Evolutionary conservation across 1,140 invertebrate genomes (phyloP), one percentile per base, ranked within the genome.

Genomic region (Drosophila murphyi): DNA sequence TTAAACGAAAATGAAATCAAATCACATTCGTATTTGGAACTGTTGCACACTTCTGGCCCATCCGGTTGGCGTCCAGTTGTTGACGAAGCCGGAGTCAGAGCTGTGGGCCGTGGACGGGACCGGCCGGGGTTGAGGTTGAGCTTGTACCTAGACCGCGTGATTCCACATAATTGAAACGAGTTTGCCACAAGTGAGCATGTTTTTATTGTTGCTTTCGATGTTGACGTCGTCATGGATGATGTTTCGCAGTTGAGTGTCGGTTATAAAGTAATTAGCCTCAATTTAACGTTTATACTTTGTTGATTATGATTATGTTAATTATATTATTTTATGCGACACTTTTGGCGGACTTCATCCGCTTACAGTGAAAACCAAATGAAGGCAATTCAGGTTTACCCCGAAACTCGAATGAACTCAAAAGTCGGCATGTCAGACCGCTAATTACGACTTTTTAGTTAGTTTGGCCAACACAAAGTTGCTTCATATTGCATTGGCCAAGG

Each of bases 301-400:
- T 89, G 86, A 89, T 89, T 89, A 89, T 89, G 86, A 89, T 89
- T 89, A 89, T 89, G 85, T 89, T 89, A 89, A 89, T 89, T 89
- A 89, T 89, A 89, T 78, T 79, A 83, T 82, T 89, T 89, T 89
- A 89, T 89, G 85, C 76, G 85, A 77, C 75, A 77, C 43, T 43
- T 77, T 77, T 74, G 70, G 50, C 70, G 56, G 74, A 73, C 71
- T 55, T 73, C 71, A 68, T 51, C 59, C 43, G 12, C 67, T 63
- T 59, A 80, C 72, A 80, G 76, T 69, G 73, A 85, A 85, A 85
- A 80, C 60, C 67, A 80, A 72, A 78, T 52, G 63, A 79, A 65
- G 51, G 43, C 52, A 72, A 78, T 67, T 83, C 80, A 63, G 80
- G 80, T 88, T 87, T 68, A 51, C 59, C 35, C 37, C 62, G 20